Evolutionary conservation across 2,888 invertebrate genomes (phyloP).

Genomic region (Agrochola lota): DNA sequence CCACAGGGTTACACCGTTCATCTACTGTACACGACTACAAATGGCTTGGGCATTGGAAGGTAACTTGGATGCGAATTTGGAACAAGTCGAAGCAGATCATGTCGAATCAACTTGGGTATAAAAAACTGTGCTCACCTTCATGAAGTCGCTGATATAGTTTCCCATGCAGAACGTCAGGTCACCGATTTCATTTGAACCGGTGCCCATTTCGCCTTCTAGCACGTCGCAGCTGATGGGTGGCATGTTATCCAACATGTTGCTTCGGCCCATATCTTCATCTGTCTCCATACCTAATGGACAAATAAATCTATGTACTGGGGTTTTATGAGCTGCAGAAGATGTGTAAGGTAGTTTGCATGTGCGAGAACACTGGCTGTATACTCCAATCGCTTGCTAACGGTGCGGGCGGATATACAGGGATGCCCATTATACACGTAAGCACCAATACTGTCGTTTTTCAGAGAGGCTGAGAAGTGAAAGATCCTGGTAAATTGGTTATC

Average conservation of each 20-base stretch:
- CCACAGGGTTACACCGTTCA: not conserved
- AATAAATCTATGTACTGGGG: conserved; percentile 6
- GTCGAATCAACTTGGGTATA: not conserved
- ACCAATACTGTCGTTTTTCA: not conserved
- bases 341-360: not conserved
- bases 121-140: conserved; percentile 91
- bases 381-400: not conserved
- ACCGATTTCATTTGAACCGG: conserved; percentile 91
- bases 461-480: not conserved
- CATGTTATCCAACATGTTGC: conserved; percentile 83
- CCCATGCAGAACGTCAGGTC: conserved; percentile 96
- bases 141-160: conserved; percentile 95
- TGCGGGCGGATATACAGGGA: not conserved
- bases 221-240: conserved; percentile 83
- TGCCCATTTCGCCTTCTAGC: conserved; percentile 79
- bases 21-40: not conserved
- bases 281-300: conserved; percentile 78
- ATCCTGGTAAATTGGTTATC: not conserved
- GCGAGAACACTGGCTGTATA: not conserved
- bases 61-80: not conserved
- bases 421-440: not conserved
- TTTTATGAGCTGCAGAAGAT: not conserved
- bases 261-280: conserved; percentile 80
- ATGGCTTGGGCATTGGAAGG: not conserved
- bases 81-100: not conserved